phyloP scores from a whole-genome alignment of 2,113 vertebrate species.

The Artemisiospiza belli region DNA sequence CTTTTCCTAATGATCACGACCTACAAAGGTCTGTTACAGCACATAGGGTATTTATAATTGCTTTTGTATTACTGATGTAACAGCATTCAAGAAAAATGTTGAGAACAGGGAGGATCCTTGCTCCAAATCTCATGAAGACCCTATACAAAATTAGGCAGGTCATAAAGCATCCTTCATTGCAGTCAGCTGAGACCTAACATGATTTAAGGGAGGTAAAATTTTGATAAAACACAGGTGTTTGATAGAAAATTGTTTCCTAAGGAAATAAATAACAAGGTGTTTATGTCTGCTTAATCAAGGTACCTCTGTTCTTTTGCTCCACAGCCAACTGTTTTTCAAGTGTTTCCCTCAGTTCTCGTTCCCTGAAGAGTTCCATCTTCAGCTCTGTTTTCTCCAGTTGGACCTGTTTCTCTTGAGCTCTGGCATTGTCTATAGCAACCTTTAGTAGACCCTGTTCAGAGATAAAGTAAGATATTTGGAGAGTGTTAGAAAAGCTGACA shows the following conservation, averaged over 20 bases:
- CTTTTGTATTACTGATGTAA: neutral
- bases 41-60: neutral
- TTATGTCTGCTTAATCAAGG: neutral
- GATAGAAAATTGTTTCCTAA: neutral
- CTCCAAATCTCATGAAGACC: neutral
- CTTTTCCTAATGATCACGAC: neutral
- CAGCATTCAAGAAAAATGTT: neutral
- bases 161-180: neutral
- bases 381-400: constrained; percentile 99
- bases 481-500: neutral
- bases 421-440: constrained; percentile 97
- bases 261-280: neutral
- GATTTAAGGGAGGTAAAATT: neutral
- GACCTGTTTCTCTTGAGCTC: constrained; percentile 99
- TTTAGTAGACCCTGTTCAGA: constrained; percentile 92
- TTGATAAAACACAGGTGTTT: neutral
- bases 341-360: constrained; percentile 96
- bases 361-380: constrained; percentile 99
- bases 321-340: constrained; percentile 97
- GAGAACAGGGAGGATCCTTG: neutral
- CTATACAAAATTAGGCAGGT: neutral
- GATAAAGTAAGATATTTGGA: constrained; percentile 22
- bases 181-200: neutral
- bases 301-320: constrained; percentile 99
- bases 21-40: neutral